Percentiles rank a stretch among this genome's conserved stretches.
These are phyloP conservation scores for Holocentrus rufus DNA, from an alignment of 2,797 vertebrate genomes.

Conservation along the genomic window DNA sequence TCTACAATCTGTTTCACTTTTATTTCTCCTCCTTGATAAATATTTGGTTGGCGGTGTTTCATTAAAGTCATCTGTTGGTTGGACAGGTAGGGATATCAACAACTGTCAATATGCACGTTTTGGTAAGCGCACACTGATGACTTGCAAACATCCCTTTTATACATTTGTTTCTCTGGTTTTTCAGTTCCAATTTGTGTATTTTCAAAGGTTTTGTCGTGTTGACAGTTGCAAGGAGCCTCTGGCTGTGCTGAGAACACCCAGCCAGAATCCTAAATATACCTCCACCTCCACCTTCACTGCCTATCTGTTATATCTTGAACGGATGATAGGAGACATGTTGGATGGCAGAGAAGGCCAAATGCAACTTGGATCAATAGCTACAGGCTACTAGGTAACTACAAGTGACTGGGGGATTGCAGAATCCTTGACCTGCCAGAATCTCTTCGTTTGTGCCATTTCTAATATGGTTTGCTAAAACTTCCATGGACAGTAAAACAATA, in stretches of 20 bases:
- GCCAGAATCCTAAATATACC: conserved; percentile 24
- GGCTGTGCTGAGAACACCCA: conserved; percentile 34
- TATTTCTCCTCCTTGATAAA: conserved; percentile 11
- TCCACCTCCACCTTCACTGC: conserved; percentile 13
- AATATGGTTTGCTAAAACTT: not conserved
- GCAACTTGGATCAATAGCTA: conserved; percentile 40
- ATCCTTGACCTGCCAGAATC: not conserved
- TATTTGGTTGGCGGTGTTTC: not conserved
- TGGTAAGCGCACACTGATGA: not conserved
- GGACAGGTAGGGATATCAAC: not conserved
- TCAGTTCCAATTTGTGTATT: conserved; percentile 7
- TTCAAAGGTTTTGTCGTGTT: conserved; percentile 27
- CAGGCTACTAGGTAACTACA: not conserved
- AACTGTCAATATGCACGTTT: not conserved
- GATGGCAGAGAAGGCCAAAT: conserved; percentile 41
- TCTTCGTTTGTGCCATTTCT: not conserved
- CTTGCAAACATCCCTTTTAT: conserved; percentile 8
- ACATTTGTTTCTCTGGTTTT: conserved; percentile 15
- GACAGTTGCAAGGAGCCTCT: conserved; percentile 40
- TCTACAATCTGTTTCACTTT: no score
- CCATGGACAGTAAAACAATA: not conserved
- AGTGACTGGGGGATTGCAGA: conserved; percentile 20
- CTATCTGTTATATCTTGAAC: conserved; percentile 34
- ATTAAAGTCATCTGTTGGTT: conserved; percentile 13
- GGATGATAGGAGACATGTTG: conserved; percentile 41